Evolutionary conservation across 2,888 invertebrate species (phyloP).

Genomic region (Macrophya annulata): DNA sequence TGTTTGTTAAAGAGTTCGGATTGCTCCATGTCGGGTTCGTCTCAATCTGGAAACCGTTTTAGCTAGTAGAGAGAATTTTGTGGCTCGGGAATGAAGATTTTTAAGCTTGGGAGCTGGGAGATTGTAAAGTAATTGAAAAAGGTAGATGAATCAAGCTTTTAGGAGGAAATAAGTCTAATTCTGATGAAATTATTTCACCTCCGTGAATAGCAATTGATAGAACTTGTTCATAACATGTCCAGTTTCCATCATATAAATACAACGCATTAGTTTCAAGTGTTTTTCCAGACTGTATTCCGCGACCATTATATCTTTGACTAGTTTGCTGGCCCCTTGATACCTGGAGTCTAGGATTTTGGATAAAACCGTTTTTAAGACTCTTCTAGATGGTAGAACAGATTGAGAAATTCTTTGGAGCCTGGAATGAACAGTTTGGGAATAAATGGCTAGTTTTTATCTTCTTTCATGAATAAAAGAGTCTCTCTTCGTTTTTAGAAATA

Average conservation of each 20-base stretch:
- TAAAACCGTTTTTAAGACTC: conserved; percentile 78
- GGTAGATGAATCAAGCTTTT: background rate
- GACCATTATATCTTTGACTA: conserved; percentile 80
- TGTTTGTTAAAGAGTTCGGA: conserved; percentile 78
- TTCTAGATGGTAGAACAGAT: conserved; percentile 78
- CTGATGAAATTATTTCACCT: conserved; percentile 71
- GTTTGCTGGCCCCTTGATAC: conserved; percentile 78
- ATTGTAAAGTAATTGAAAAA: background rate
- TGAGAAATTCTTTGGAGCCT: conserved; percentile 70
- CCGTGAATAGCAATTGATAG: conserved; percentile 79
- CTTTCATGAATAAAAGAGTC: background rate
- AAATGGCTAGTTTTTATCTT: background rate
- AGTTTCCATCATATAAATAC: conserved; percentile 81
- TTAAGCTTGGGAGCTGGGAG: background rate
- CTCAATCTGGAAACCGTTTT: conserved; percentile 77
- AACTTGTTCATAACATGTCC: conserved; percentile 81
- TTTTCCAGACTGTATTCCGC: conserved; percentile 79
- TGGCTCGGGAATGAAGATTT: background rate
- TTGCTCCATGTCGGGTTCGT: conserved; percentile 79
- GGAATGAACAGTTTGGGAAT: conserved; percentile 27
- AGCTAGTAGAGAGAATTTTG: background rate
- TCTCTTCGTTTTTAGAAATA: background rate
- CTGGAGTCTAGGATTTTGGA: conserved; percentile 77
- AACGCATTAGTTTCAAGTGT: conserved; percentile 80
- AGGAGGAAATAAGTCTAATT: conserved; percentile 14